Conservation (phyloP, 2,888 invertebrate genomes). For the Monoplex corrugatus region DNA sequence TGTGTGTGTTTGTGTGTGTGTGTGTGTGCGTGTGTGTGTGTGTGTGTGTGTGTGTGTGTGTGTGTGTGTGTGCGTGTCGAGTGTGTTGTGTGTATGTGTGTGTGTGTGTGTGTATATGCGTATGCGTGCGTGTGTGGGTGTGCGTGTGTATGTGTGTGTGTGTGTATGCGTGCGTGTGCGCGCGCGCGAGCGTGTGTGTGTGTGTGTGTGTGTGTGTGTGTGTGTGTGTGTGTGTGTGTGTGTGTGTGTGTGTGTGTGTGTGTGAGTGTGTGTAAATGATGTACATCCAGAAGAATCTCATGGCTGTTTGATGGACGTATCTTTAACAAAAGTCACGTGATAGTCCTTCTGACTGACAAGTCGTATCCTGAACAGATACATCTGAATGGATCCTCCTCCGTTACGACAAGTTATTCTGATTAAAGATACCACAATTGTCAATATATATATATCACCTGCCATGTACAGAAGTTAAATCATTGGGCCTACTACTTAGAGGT, state of each 20-base stretch:
- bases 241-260: background rate
- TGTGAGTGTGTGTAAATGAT: too few relatives aligned
- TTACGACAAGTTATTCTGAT: too few relatives aligned
- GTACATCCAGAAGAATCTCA: too few relatives aligned
- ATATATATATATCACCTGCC: too few relatives aligned
- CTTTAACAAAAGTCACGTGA: too few relatives aligned
- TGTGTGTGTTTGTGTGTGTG: conserved; percentile 2
- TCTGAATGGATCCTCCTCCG: too few relatives aligned
- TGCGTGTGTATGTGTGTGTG: background rate
- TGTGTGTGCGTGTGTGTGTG: background rate
- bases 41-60: background rate
- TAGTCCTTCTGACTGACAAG: too few relatives aligned
- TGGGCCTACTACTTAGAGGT: too few relatives aligned
- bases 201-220: conserved; percentile 11
- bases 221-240: background rate
- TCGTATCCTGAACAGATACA: too few relatives aligned
- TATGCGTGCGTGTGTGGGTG: background rate
- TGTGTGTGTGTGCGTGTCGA: background rate
- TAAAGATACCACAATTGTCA: too few relatives aligned
- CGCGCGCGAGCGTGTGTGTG: background rate
- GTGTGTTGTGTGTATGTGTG: background rate
- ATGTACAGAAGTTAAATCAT: too few relatives aligned
- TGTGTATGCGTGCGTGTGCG: background rate
- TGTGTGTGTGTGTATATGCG: background rate
- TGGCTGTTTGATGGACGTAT: too few relatives aligned